These are phyloP conservation scores for Nyctibius bracteatus DNA, from an alignment of 2,113 vertebrate genomes.

Conservation along the genomic window DNA sequence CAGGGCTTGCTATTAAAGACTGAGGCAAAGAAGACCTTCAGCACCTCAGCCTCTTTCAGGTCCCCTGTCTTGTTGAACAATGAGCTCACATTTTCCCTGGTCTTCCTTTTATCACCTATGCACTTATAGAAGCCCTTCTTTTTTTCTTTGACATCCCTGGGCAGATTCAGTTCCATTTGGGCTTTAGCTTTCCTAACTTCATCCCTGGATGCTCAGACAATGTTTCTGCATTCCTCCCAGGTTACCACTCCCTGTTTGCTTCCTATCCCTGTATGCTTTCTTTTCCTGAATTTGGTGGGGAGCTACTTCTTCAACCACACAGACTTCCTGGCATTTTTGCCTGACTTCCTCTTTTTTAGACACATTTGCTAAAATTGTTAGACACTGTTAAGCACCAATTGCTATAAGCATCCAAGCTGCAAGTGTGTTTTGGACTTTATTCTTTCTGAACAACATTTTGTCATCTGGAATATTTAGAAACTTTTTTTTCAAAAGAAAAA, in stretches of 20 bases:
- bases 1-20: too few relatives aligned
- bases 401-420: not conserved
- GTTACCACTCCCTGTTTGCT: not conserved
- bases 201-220: not conserved
- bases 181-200: not conserved
- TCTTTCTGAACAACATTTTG: not conserved
- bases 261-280: not conserved
- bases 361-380: not conserved
- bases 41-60: too few relatives aligned
- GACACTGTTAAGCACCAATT: not conserved
- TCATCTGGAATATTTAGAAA: not conserved
- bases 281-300: not conserved
- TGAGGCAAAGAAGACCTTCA: too few relatives aligned
- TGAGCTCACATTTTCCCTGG: too few relatives aligned
- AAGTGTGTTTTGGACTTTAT: not conserved
- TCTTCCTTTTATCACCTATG: too few relatives aligned
- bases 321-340: not conserved
- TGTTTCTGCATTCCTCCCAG: not conserved
- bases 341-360: not conserved
- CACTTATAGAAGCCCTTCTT: not conserved
- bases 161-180: not conserved
- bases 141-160: not conserved
- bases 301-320: not conserved
- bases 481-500: not conserved
- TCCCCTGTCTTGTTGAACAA: too few relatives aligned